These are phyloP conservation scores for Aramus guarauna DNA, from an alignment of 2,113 vertebrate genomes.

Conservation along the genomic window DNA sequence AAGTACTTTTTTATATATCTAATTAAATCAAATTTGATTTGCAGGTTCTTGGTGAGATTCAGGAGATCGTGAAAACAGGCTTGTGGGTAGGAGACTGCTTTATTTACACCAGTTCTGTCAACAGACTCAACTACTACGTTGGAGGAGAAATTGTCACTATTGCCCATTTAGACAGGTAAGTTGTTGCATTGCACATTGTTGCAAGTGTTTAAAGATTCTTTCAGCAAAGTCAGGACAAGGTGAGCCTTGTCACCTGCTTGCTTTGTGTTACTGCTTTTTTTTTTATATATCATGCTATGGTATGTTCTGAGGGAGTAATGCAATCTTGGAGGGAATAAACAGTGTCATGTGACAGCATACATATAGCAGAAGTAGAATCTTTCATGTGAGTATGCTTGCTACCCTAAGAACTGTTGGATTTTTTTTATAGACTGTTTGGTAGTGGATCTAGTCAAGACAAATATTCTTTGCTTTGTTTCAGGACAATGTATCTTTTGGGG, in stretches of 20 bases:
- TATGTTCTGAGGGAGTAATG: not conserved
- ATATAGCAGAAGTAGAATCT: not conserved
- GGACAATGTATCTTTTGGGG: constrained; percentile 97
- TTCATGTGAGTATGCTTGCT: not conserved
- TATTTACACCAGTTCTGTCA: constrained; percentile 99
- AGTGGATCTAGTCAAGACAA: not conserved
- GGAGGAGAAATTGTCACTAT: constrained; percentile 99
- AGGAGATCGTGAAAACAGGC: constrained; percentile 97
- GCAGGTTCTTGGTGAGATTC: constrained; percentile 97
- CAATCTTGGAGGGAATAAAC: not conserved
- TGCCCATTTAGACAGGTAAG: constrained; percentile 95
- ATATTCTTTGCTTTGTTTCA: constrained; percentile 52
- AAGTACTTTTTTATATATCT: not conserved
- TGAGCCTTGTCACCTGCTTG: not conserved
- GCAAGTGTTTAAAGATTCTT: not conserved
- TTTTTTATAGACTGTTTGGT: not conserved
- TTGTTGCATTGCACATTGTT: not conserved
- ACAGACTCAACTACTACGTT: constrained; percentile 97
- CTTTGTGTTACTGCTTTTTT: not conserved
- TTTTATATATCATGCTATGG: not conserved
- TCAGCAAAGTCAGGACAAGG: not conserved
- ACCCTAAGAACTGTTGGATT: fast-evolving
- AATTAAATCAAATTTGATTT: not conserved
- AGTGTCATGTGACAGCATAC: not conserved
- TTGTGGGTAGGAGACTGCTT: constrained; percentile 99